phyloP scores from a whole-genome alignment of 1,140 invertebrate genomes.

The Zeugodacus cucurbitae region DNA sequence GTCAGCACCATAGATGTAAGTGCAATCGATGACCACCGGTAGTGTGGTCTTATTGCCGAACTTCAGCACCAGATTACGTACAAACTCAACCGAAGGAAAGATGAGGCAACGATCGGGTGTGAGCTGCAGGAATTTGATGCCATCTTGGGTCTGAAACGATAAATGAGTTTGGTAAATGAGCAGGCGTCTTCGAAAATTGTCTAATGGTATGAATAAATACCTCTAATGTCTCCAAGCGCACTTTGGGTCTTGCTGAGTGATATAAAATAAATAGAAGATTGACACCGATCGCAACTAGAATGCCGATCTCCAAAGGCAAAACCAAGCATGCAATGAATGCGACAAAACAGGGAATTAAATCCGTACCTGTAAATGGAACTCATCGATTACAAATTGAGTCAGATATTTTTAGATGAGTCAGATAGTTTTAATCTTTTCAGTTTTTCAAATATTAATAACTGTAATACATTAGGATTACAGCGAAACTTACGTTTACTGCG shows the following conservation, averaged over 20 bases:
- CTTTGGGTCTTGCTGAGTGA: conserved; percentile 87
- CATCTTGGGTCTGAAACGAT: conserved; percentile 70
- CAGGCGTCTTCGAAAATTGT: too few species aligned
- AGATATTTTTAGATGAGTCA: too few species aligned
- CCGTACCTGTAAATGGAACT: conserved; percentile 76
- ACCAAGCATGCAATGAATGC: conserved; percentile 87
- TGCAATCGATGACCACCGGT: conserved; percentile 86
- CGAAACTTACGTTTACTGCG: conserved; percentile 75
- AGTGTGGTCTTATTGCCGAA: conserved; percentile 74
- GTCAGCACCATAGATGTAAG: conserved; percentile 84
- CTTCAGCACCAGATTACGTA: conserved; percentile 83
- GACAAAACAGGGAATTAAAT: conserved; percentile 82
- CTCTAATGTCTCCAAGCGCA: conserved; percentile 77
- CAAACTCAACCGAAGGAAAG: conserved; percentile 90
- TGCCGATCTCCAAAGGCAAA: conserved; percentile 88
- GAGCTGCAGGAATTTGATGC: conserved; percentile 80
- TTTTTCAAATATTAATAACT: too few species aligned
- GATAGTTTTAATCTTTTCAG: too few species aligned
- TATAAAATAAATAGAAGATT: conserved; percentile 90
- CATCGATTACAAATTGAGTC: too few species aligned
- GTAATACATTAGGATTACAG: too few species aligned
- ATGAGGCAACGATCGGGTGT: conserved; percentile 87
- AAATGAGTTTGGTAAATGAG: neutral
- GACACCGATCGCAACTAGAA: conserved; percentile 86
- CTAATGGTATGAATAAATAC: neutral